phyloP scores from a whole-genome alignment of 2,797 vertebrate species.

The Lemur catta region DNA sequence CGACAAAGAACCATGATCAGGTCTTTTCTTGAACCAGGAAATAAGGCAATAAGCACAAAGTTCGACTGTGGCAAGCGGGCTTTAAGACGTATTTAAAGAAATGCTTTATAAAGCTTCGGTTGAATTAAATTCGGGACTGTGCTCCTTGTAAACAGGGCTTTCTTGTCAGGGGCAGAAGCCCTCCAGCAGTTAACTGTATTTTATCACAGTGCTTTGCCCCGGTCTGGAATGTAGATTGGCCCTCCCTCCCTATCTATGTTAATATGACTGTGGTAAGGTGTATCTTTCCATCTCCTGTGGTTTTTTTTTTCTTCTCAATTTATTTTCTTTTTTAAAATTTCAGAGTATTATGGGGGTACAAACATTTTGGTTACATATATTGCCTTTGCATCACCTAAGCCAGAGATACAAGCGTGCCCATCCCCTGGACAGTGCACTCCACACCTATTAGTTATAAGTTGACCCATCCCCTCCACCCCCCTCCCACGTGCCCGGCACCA shows the following conservation, averaged over 20 bases:
- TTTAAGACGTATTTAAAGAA: background rate
- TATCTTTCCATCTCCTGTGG: background rate
- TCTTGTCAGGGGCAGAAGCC: background rate
- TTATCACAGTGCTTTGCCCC: background rate
- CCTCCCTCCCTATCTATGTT: background rate
- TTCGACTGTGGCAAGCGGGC: background rate
- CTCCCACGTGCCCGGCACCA: too few relatives aligned
- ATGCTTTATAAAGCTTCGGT: background rate
- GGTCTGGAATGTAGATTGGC: background rate
- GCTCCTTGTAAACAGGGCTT: background rate
- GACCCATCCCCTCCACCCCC: too few relatives aligned
- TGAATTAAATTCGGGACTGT: background rate
- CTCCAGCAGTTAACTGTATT: background rate
- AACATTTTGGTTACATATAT: too few relatives aligned
- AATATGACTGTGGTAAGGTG: background rate
- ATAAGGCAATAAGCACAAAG: background rate
- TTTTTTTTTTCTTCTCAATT: background rate
- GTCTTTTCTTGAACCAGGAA: background rate
- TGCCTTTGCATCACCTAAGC: too few relatives aligned
- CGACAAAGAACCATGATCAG: background rate
- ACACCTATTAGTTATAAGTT: too few relatives aligned
- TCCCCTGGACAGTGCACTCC: too few relatives aligned
- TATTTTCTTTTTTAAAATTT: too few relatives aligned
- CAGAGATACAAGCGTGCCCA: too few relatives aligned
- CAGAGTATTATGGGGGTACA: too few relatives aligned